These are phyloP conservation scores for Globodera rostochiensis DNA, from an alignment of 1,140 invertebrate species.

Conservation along the genomic window DNA sequence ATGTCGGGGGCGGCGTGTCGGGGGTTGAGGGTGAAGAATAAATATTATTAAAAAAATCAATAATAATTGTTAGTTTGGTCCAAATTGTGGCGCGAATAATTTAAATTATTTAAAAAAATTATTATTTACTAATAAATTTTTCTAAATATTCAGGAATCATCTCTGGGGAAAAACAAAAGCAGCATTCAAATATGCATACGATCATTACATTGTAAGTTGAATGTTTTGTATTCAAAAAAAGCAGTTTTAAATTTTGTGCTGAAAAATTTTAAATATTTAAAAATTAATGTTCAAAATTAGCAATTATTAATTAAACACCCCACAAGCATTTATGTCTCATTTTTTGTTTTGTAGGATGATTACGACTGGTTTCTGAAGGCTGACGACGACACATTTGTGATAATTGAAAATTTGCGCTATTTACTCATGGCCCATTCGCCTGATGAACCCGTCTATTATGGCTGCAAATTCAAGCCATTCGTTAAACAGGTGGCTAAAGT, in stretches of 20 bases:
- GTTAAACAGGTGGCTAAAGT: slow-evolving; percentile 53
- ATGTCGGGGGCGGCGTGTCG: too few relatives aligned
- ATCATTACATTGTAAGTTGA: slow-evolving; percentile 63
- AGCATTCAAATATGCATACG: slow-evolving; percentile 76
- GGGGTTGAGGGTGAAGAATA: too few relatives aligned
- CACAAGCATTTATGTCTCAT: too few relatives aligned
- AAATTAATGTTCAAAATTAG: too few relatives aligned
- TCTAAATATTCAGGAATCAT: slow-evolving; percentile 72
- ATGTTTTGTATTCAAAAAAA: slow-evolving; percentile 16
- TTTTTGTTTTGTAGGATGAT: slow-evolving; percentile 49
- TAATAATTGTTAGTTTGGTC: too few relatives aligned
- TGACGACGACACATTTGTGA: slow-evolving; percentile 67
- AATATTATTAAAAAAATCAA: too few relatives aligned
- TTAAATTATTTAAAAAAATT: not conserved
- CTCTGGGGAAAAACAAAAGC: slow-evolving; percentile 95
- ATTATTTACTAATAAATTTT: slow-evolving; percentile 3
- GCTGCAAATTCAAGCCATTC: slow-evolving; percentile 66
- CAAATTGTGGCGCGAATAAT: not conserved
- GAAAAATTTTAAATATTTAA: too few relatives aligned
- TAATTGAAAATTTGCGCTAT: slow-evolving; percentile 66
- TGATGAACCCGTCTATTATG: slow-evolving; percentile 66
- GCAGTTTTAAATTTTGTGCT: not conserved
- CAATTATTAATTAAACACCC: too few relatives aligned
- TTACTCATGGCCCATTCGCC: slow-evolving; percentile 60
- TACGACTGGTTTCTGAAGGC: slow-evolving; percentile 68